A percentile compares a stretch with the other conserved stretches of the same genome.
Conservation (phyloP, 2,113 vertebrate species). For the Spheniscus mendiculus region DNA sequence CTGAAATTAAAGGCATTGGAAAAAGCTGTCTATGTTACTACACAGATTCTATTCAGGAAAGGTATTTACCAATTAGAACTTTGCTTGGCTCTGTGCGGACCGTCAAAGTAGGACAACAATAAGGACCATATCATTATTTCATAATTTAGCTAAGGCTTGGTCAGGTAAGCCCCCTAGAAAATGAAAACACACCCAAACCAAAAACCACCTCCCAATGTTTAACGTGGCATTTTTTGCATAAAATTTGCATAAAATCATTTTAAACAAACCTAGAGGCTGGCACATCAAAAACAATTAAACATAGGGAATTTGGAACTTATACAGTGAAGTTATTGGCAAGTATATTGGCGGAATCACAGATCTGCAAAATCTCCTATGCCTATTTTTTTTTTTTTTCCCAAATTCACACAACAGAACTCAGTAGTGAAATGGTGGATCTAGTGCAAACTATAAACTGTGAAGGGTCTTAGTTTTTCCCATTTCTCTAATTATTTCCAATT, state of each 20-base stretch:
- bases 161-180: neutral
- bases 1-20: neutral
- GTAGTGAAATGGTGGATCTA: no score
- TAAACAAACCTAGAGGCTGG: neutral
- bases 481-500: neutral
- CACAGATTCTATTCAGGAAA: neutral
- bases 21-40: neutral
- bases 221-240: neutral
- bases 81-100: neutral
- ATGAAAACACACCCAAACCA: no score
- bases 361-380: neutral
- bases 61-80: neutral
- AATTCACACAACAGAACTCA: neutral
- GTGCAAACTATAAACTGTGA: neutral
- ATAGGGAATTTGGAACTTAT: neutral
- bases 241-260: neutral
- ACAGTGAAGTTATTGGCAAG: neutral
- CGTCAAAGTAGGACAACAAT: neutral
- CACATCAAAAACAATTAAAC: neutral
- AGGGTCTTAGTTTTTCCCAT: neutral
- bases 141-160: neutral
- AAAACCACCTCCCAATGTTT: neutral
- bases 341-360: neutral
- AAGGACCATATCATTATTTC: neutral
- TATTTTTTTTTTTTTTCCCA: neutral